These are phyloP conservation scores for Achatina immaculata DNA, from an alignment of 1,140 invertebrate genomes.

Conservation along the genomic window DNA sequence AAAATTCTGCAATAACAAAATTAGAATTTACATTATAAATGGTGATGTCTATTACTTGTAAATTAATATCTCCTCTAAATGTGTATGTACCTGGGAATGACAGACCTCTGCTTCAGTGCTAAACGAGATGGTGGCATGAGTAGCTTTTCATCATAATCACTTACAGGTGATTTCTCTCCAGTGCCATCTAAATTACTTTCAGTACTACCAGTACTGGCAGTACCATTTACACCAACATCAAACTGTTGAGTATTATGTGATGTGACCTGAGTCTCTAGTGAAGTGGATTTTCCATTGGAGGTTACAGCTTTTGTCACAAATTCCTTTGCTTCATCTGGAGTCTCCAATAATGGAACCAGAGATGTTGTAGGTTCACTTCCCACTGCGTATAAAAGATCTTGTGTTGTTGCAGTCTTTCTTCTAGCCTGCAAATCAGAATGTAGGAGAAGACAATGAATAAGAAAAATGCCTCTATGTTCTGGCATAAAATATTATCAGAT, in stretches of 20 bases:
- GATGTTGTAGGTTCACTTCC: conserved; percentile 31
- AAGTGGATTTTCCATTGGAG: not conserved
- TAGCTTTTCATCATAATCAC: conserved; percentile 1
- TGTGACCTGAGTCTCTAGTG: not conserved
- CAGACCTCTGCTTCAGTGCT: not conserved
- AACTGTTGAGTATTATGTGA: not conserved
- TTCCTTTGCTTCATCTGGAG: conserved; percentile 47
- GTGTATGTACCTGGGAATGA: conserved; percentile 4
- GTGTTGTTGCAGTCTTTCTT: conserved; percentile 77
- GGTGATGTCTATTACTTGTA: too few species aligned
- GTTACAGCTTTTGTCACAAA: not conserved
- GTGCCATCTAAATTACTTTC: not conserved
- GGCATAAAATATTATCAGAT: too few species aligned
- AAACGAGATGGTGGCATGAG: conserved; percentile 21
- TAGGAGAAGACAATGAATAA: not conserved
- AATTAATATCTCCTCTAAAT: too few species aligned
- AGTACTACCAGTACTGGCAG: not conserved
- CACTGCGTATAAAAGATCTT: conserved; percentile 79
- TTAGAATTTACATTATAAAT: too few species aligned
- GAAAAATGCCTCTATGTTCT: not conserved
- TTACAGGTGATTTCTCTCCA: conserved; percentile 22
- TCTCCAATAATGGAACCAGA: conserved; percentile 50
- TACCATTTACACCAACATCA: not conserved
- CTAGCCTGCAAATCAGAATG: conserved; percentile 73
- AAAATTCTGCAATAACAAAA: too few species aligned